These are phyloP conservation scores for Dendrolimus houi DNA, from an alignment of 2,888 invertebrate genomes.

Conservation along the genomic window DNA sequence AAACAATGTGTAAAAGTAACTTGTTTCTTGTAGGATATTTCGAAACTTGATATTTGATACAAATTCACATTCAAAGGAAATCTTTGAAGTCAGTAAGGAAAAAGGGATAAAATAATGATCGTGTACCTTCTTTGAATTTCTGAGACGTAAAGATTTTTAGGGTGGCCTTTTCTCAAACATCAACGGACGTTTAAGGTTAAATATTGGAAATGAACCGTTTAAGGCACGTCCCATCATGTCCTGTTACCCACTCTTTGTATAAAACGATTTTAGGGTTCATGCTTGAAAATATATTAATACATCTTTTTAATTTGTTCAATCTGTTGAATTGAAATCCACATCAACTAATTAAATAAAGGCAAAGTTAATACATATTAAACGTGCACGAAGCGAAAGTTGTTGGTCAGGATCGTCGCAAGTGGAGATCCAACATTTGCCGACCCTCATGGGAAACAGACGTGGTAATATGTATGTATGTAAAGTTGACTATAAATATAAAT, in stretches of 20 bases:
- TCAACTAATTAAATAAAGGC: no score
- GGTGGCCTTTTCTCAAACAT: background rate
- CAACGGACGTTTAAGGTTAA: background rate
- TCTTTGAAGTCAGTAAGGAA: background rate
- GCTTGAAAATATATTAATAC: background rate
- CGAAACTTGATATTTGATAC: conserved; percentile 3
- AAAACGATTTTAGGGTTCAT: background rate
- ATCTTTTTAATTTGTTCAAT: background rate
- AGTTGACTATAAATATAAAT: no score
- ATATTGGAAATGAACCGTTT: background rate
- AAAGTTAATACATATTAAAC: no score
- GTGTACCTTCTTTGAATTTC: background rate
- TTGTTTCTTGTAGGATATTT: background rate
- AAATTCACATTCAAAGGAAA: background rate
- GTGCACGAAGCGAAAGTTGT: no score
- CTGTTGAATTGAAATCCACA: no score
- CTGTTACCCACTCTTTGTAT: background rate
- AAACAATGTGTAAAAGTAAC: no score
- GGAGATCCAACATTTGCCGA: no score
- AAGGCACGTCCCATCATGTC: background rate
- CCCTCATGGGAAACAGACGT: no score
- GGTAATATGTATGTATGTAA: no score
- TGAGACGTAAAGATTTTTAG: background rate
- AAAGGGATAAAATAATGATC: background rate
- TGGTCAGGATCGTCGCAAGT: no score